Evolutionary conservation across 2,113 vertebrate genomes (phyloP).

Genomic region (Mola mola): DNA sequence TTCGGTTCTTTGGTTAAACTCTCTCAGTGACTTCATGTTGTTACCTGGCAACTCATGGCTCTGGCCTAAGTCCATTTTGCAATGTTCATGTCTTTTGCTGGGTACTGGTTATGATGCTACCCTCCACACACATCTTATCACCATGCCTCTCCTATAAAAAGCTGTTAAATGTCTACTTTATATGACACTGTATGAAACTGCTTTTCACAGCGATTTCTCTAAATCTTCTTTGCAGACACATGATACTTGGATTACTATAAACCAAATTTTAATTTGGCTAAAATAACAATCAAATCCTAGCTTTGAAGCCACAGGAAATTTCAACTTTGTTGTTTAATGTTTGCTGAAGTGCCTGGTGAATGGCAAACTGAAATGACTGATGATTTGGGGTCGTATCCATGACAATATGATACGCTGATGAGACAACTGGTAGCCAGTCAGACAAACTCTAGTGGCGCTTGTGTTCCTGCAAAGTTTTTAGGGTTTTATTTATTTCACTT

Average conservation of each 20-base stretch:
- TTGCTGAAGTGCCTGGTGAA: no score
- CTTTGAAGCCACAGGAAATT: constrained; percentile 5
- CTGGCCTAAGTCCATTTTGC: no score
- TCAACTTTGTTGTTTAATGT: neutral
- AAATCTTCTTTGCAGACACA: constrained; percentile 12
- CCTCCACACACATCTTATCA: neutral
- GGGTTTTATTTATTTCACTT: neutral
- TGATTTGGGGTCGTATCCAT: no score
- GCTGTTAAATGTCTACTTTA: no score
- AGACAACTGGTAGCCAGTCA: no score
- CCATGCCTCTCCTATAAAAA: no score
- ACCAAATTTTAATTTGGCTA: neutral
- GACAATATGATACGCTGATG: no score
- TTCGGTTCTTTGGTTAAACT: constrained; percentile 34
- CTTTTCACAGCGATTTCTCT: neutral
- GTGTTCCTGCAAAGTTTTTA: no score
- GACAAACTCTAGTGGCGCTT: no score
- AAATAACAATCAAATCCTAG: neutral
- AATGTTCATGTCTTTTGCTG: no score
- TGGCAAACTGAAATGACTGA: no score
- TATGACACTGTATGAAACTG: no score
- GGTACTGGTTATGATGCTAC: neutral
- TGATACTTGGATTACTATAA: constrained; percentile 18
- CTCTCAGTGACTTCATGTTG: constrained; percentile 3
- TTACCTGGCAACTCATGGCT: constrained; percentile 40